Conservation (phyloP, 1,140 invertebrate species). For the Leptinotarsa defecta region DNA sequence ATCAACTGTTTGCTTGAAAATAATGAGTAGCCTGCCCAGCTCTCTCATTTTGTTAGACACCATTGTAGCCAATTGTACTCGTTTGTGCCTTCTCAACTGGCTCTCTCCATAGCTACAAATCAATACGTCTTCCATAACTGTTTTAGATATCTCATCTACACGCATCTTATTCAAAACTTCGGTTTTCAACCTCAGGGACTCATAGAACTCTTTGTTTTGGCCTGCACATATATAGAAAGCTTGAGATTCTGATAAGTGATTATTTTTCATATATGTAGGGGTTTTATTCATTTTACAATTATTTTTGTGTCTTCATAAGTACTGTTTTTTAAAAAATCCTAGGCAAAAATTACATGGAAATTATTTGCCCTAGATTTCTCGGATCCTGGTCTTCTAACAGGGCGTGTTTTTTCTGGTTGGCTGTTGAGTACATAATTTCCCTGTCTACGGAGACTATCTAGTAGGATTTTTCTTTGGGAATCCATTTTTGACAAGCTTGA, state of each 20-base stretch:
- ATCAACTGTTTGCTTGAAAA: conserved; percentile 19
- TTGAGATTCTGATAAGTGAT: conserved; percentile 32
- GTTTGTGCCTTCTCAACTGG: conserved; percentile 40
- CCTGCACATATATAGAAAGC: conserved; percentile 31
- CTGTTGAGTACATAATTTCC: conserved; percentile 30
- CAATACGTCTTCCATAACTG: conserved; percentile 34
- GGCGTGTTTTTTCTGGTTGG: conserved; percentile 28
- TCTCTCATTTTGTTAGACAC: conserved; percentile 43
- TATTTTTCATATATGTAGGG: conserved; percentile 5
- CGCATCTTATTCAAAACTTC: conserved; percentile 37
- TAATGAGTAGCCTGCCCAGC: conserved; percentile 37
- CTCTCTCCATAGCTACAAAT: conserved; percentile 39
- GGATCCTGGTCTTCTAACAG: conserved; percentile 22
- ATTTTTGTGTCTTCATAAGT: conserved; percentile 23
- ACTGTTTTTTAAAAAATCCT: conserved; percentile 2
- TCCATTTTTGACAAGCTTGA: conserved; percentile 19
- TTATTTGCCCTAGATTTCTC: not conserved
- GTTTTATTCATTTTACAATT: not conserved
- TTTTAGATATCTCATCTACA: conserved; percentile 34
- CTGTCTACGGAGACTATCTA: conserved; percentile 29
- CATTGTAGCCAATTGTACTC: conserved; percentile 33
- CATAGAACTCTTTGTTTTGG: conserved; percentile 19
- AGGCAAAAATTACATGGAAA: not conserved
- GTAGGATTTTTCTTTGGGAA: conserved; percentile 31
- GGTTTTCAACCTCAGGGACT: conserved; percentile 31